Base-by-base conservation (phyloP, 37 sponge, comb jelly and placozoan species). In the Halichondria panicea region DNA sequence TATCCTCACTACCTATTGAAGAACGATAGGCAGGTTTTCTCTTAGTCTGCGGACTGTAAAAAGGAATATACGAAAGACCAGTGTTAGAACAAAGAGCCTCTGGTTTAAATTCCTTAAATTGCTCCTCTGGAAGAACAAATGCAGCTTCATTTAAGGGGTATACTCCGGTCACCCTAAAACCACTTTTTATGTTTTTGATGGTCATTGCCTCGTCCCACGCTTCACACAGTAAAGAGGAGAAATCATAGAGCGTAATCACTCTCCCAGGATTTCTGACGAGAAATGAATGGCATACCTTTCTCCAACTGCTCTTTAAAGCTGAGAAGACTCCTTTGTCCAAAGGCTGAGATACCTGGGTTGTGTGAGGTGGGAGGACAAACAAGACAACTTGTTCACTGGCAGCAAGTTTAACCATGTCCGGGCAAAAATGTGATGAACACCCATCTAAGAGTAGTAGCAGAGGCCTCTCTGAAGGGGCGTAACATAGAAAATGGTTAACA, bases 71-170 rank as follows among this genome's bases (percentile, higher is more conserved):
- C n/a, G n/a, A n/a, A 21, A 46, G 28, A 35, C 41, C 9, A 11
- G 56, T 27, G 22, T 60, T 56, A 54, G 22, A 54, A 33, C 12
- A 13, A 57, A 36, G 27, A 21, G 63, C 77, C 13, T 76, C 25
- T 9, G 77, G 77, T 41, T 76, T 76, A 62, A 76, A 76, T 39
- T n/a, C n/a, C n/a, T n/a, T n/a, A n/a, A n/a, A n/a, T n/a, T n/a
- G n/a, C n/a, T n/a, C n/a, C n/a, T n/a, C n/a, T n/a, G n/a, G n/a
- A n/a, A n/a, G n/a, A n/a, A n/a, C n/a, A n/a, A n/a, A n/a, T n/a
- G n/a, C n/a, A n/a, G n/a, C n/a, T n/a, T n/a, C n/a, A n/a, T n/a
- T n/a, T n/a, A n/a, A n/a, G n/a, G 81, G 81, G 61, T 69, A 71
- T 34, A 80, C 61, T 22, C 72, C 81, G 30, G 43, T 32, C 33